Evolutionary conservation across 2,888 invertebrate genomes (phyloP), one percentile per base, ranked within the genome.

Genomic region (Nomada fabriciana): DNA sequence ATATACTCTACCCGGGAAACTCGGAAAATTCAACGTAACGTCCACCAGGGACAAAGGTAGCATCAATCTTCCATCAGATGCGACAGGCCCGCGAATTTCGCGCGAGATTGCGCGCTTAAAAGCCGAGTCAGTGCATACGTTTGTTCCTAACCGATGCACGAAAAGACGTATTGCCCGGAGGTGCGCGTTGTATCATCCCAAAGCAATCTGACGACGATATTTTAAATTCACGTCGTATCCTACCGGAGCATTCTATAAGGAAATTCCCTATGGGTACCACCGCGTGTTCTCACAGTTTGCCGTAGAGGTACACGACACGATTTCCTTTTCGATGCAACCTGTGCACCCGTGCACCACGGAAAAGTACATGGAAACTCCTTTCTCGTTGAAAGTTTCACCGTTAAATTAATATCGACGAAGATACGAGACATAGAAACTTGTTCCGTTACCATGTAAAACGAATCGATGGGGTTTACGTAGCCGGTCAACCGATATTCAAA

Each of bases 181-280:
- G 18, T 36, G 57, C 15, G 20, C 29, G 23, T 70, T 75, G 47
- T 67, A 47, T 71, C 70, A 47, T 57, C 55, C 20, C 36, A 47
- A 67, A 57, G 57, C 82, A 81, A 82, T 81, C 75, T 68, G 70
- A 76, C 25, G 63, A 42, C 36, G 65, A 75, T 75, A 81, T 71
- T 82, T 81, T 81, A 81, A 71, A 82, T 81, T 76, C 82, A 63
- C 67, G 52, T 75, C 52, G 61, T 52, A 73, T 69, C 72, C 59
- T 79, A 20, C 43, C 55, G 71, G 61, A 25, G 36, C 53, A 11
- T 75, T 63, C 61, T 61, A n/a, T 52, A 61, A 68, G 82, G 53
- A 80, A 81, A 76, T 82, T 82, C 70, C 82, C 75, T 11, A 67
- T 23, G 67, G 81, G 42, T 63, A 67, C 18, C n/a, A 7, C 36